phyloP scores from a whole-genome alignment of 1,140 invertebrate species.

The Drosophila pseudoobscura region DNA sequence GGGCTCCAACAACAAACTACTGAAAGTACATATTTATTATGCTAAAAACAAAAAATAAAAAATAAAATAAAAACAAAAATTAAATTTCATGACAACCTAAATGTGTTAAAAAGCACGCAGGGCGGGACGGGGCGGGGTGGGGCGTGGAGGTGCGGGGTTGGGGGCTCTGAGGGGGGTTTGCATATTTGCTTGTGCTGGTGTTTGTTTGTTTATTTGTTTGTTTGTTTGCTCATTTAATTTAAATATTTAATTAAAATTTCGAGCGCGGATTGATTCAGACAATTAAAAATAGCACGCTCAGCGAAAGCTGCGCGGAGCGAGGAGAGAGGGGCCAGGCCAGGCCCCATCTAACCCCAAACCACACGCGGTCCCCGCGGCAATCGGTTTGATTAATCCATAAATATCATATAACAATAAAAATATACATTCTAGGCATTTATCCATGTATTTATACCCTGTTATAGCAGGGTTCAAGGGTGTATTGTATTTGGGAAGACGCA shows the following conservation, averaged over 20 bases:
- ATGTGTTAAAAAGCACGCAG: constrained; percentile 21
- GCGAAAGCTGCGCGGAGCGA: neutral
- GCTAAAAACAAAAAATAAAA: constrained; percentile 44
- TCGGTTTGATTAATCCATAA: no score
- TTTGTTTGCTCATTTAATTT: constrained; percentile 69
- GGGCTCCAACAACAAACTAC: constrained; percentile 56
- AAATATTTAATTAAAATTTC: constrained; percentile 80
- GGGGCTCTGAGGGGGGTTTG: neutral
- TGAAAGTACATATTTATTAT: constrained; percentile 70
- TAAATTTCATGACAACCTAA: constrained; percentile 53
- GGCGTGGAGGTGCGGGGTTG: neutral
- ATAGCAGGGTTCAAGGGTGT: no score
- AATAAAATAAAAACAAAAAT: constrained; percentile 28
- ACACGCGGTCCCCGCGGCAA: no score
- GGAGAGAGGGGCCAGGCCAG: neutral
- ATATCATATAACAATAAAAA: no score
- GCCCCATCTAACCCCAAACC: neutral
- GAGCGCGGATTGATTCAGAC: constrained; percentile 78
- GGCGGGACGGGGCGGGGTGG: neutral
- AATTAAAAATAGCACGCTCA: constrained; percentile 65
- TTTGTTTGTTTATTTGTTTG: constrained; percentile 28
- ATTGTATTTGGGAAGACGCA: no score
- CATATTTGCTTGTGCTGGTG: constrained; percentile 24
- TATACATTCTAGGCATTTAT: no score
- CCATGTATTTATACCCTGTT: no score